Percentiles rank a stretch among this genome's conserved stretches.
Conservation (phyloP, 2,797 vertebrate species). For the Intellagama lesueurii region DNA sequence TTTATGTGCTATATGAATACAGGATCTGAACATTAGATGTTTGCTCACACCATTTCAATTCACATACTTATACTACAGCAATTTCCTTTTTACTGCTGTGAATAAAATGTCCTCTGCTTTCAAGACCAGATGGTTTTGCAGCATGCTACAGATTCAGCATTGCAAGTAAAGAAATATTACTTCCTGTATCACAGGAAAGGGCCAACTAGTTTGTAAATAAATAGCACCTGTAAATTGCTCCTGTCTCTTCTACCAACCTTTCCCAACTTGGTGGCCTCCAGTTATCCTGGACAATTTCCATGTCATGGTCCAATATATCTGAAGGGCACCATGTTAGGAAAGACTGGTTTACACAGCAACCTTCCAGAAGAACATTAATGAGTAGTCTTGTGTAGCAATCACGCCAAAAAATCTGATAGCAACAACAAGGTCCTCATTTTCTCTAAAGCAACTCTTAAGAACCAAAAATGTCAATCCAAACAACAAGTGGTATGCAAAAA, state of each 20-base stretch:
- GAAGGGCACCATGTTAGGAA: neutral
- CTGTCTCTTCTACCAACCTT: conserved; percentile 7
- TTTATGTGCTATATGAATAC: neutral
- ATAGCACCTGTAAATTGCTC: neutral
- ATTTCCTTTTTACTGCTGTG: neutral
- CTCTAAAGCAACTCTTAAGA: neutral
- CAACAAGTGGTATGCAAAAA: neutral
- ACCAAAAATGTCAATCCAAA: neutral
- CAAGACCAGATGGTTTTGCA: neutral
- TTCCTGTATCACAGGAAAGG: neutral
- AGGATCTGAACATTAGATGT: neutral
- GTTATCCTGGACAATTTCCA: neutral
- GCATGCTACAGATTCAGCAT: neutral
- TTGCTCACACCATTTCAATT: neutral
- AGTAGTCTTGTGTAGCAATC: neutral
- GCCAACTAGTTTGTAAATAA: conserved; percentile 6
- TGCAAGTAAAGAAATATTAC: neutral
- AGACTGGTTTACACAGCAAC: neutral
- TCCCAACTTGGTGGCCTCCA: neutral
- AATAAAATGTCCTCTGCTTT: neutral
- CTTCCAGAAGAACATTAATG: neutral
- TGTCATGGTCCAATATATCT: neutral
- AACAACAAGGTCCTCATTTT: neutral
- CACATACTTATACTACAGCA: neutral
- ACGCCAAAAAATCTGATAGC: too few relatives aligned